Conservation (phyloP, 2,113 vertebrate species). For the Egretta garzetta region DNA sequence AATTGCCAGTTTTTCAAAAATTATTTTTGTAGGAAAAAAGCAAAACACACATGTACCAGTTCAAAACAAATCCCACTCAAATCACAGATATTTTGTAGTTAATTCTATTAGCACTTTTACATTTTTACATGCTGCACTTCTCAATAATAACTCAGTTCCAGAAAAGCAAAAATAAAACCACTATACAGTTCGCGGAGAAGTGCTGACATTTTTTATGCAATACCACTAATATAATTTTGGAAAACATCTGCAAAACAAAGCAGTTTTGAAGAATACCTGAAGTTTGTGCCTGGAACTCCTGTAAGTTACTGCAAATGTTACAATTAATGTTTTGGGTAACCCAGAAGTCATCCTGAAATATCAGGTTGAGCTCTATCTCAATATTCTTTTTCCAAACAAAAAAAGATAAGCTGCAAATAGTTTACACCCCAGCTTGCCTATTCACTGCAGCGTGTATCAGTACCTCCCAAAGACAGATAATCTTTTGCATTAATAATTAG, state of each 20-base stretch:
- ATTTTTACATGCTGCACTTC: neutral
- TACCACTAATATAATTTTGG: neutral
- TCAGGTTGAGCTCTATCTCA: neutral
- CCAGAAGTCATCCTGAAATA: neutral
- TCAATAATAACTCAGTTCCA: neutral
- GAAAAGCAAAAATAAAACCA: neutral
- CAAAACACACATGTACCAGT: accelerated
- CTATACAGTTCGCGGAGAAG: neutral
- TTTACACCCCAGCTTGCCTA: neutral
- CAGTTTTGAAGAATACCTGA: neutral
- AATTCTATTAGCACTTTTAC: neutral
- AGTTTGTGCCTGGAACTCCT: neutral
- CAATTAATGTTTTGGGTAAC: neutral
- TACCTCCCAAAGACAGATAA: neutral
- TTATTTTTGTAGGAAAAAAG: neutral
- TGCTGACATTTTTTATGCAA: neutral
- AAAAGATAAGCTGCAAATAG: neutral
- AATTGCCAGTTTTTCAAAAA: neutral
- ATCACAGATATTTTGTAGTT: neutral
- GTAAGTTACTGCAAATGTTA: neutral
- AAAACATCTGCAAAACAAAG: neutral
- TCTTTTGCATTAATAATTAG: neutral
- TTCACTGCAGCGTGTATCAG: neutral
- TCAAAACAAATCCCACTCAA: neutral
- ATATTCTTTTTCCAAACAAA: neutral